Base-by-base conservation (phyloP, 2,888 invertebrate species). In the Drosophila bunnanda region DNA sequence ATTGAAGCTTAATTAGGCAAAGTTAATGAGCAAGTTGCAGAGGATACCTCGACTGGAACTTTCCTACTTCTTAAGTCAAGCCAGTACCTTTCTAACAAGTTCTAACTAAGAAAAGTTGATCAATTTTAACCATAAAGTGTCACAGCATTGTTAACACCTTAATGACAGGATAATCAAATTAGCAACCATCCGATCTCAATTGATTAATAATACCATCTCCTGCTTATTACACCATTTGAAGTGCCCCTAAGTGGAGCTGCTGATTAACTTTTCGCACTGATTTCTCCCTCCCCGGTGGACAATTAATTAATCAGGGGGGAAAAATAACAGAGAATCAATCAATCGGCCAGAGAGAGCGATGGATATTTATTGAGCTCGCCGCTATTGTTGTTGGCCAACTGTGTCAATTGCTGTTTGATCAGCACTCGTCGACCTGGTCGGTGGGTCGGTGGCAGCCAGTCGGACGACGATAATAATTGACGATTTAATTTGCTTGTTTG, bases 401-500 rank as follows among this genome's bases (percentile, higher is more conserved):
- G 81, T 82, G 87, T 80, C 82, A 83, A 82, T 75, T 83, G 80
- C 58, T 82, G 78, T 85, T 86, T 82, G 77, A 67, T 53, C 71
- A 83, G 67, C 82, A 85, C 81, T 85, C 66, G 32, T 10, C 39
- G 46, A 12, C 17, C 32, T n/a, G 32, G 32, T 32, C 36, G 39
- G 17, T 5, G 1, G 17, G 43, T 44, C 15, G 12, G 17, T 13
- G 9, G 32, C 20, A 20, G 15, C 10, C 15, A 46, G 46, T 34
- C 15, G 34, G 22, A 22, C 59, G 54, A 52, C 39, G 73, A 72
- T 72, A 72, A 72, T 72, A 72, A 72, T 72, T 72, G 73, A 72
- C 72, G 71, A 72, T 72, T 72, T 72, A 72, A 66, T 73, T 73
- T 69, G 68, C 58, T 57, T 68, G 69, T 69, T 69, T 59, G 69